Base-by-base conservation (phyloP, 2,113 vertebrate genomes). In the Uria aalge region DNA sequence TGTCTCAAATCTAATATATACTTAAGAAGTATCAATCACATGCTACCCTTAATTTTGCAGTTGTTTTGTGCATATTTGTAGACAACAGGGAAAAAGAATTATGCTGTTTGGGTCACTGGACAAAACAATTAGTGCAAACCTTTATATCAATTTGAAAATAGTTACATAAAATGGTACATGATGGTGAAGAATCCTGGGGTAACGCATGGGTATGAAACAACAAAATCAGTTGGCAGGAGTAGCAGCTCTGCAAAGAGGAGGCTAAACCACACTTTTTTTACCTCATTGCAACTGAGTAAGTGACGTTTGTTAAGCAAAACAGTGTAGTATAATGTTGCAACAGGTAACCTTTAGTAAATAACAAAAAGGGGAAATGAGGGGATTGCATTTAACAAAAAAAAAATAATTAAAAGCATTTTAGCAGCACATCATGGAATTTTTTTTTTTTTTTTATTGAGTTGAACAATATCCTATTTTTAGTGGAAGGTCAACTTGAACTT, bases 401-500 rank as follows among this genome's bases (percentile, higher is more conserved):
- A 73, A 64, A 24, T n/a, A 21, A 47, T 17, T 1, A 47, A 82
- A 83, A 69, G 12, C 2, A 3, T 88, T 80, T 43, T 12, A 56
- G 9, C 30, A 43, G 38, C 23, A 30, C 8, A 32, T 52, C 0
- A 7, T 72, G 67, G 62, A 87, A 23, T 76, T 66, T 90, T 83
- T 78, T 80, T 62, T 27, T 19, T 63, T n/a, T 50, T 66, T 72
- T 55, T 43, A 62, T 68, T 53, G 74, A 85, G 50, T 71, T 79
- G 67, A 93, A 74, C 38, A 74, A 83, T 67, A 59, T n/a, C 23
- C 94, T 96, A 96, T 97, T 95, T 96, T 97, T 97, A 96, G 94
- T 80, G 47, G 50, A 94, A 95, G 96, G 85, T 95, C 96, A 96
- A 71, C 90, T 88, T 94, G 94, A 96, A 67, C 94, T 94, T 88